Conservation (phyloP, 2,113 vertebrate genomes). For the Antigone vipio region DNA sequence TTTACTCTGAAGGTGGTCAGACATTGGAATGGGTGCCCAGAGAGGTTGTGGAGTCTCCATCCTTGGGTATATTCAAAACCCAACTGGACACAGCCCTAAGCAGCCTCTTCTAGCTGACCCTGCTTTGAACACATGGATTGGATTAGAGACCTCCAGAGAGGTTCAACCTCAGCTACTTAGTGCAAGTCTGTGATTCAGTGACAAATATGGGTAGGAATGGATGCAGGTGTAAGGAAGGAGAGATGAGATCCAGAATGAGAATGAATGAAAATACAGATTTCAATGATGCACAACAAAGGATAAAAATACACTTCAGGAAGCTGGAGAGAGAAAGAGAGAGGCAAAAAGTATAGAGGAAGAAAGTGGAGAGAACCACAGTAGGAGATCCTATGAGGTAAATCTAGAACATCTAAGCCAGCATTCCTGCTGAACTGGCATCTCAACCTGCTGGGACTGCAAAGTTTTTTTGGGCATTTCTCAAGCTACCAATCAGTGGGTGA, state of each 20-base stretch:
- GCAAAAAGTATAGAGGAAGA: background rate
- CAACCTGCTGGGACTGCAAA: background rate
- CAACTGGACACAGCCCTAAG: fast-evolving
- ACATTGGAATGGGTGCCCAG: background rate
- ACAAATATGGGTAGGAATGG: background rate
- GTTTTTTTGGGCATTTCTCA: background rate
- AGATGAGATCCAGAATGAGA: background rate
- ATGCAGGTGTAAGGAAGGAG: background rate
- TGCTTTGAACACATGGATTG: background rate
- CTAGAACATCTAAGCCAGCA: background rate
- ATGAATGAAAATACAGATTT: background rate
- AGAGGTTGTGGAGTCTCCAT: background rate
- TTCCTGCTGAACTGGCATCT: background rate
- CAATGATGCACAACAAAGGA: background rate
- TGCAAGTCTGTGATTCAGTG: background rate
- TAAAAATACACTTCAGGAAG: background rate
- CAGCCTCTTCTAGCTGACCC: background rate
- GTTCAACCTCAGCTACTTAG: background rate
- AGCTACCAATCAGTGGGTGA: background rate
- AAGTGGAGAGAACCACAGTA: background rate
- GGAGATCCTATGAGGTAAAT: background rate
- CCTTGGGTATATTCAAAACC: background rate
- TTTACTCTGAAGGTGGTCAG: background rate
- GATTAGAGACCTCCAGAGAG: background rate
- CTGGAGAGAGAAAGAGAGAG: background rate